Conservation (phyloP, 2,113 vertebrate species). For the Forbesichthys agassizii region DNA sequence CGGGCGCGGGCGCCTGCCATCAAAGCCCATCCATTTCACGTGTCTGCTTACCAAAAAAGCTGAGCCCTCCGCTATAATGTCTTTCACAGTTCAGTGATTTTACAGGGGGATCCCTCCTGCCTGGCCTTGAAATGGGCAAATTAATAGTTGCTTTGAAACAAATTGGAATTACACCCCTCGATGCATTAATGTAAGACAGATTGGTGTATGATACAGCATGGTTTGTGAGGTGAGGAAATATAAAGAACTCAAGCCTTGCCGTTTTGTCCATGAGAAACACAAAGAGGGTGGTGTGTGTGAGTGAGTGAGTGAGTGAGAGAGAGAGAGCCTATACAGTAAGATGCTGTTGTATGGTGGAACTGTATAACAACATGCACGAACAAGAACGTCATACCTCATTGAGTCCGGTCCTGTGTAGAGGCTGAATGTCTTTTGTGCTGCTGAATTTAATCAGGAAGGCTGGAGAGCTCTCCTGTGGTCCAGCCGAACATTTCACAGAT, state of each 20-base stretch:
- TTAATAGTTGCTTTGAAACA: slow-evolving; percentile 91
- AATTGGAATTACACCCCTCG: slow-evolving; percentile 85
- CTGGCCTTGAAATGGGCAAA: slow-evolving; percentile 89
- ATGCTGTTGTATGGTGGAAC: no score
- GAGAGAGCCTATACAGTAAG: no score
- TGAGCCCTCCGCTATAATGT: slow-evolving; percentile 87
- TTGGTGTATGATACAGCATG: slow-evolving; percentile 40
- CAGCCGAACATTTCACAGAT: no score
- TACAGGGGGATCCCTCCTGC: slow-evolving; percentile 86
- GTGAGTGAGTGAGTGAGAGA: no score
- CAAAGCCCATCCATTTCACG: slow-evolving; percentile 86
- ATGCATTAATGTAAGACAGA: slow-evolving; percentile 77
- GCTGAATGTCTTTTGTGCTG: background rate
- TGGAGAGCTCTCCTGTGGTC: no score
- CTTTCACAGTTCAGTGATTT: slow-evolving; percentile 87
- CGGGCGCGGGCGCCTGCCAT: slow-evolving; percentile 83
- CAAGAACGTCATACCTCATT: background rate
- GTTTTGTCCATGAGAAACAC: slow-evolving; percentile 3
- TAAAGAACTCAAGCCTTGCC: slow-evolving; percentile 38
- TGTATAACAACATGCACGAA: no score
- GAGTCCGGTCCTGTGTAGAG: background rate
- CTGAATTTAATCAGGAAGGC: background rate
- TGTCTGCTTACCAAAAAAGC: slow-evolving; percentile 83
- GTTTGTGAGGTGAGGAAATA: slow-evolving; percentile 54
- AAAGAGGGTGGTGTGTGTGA: background rate